Evolutionary conservation across 2,113 vertebrate species (phyloP).

Genomic region (Cryptotis parvus): DNA sequence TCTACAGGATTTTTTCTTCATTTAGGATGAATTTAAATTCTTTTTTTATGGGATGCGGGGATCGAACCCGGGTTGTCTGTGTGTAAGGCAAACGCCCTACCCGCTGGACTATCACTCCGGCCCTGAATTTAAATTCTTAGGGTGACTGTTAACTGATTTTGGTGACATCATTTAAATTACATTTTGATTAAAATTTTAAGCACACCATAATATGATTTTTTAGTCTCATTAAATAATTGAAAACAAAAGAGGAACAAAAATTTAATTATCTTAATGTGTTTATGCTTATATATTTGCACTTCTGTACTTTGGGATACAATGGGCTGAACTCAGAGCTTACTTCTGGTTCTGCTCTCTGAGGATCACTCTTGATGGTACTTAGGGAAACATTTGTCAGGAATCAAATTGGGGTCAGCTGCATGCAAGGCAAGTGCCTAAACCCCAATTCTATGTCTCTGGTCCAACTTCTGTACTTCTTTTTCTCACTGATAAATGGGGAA

Average conservation of each 20-base stretch:
- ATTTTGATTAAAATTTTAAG: conserved; percentile 56
- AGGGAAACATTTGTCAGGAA: too few species aligned
- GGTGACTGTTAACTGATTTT: background rate
- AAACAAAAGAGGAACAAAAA: conserved; percentile 25
- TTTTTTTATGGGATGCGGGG: background rate
- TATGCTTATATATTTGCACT: background rate
- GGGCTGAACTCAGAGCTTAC: too few species aligned
- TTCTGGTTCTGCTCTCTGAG: too few species aligned
- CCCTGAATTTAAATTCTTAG: conserved; percentile 47
- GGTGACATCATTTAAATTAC: conserved; percentile 51
- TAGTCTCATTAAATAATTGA: conserved; percentile 8
- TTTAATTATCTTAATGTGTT: conserved; percentile 26
- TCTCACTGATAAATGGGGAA: too few species aligned
- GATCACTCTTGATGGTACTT: too few species aligned
- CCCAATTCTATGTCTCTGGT: too few species aligned
- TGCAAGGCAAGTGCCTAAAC: too few species aligned
- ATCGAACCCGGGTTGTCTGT: too few species aligned
- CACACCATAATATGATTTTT: background rate
- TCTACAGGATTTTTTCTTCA: background rate
- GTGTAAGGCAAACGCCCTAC: too few species aligned
- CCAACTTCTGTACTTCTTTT: too few species aligned
- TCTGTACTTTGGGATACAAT: background rate
- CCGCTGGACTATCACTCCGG: too few species aligned
- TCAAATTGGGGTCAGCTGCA: too few species aligned
- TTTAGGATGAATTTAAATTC: conserved; percentile 51